Conservation (phyloP, 1,140 invertebrate species). For the Pomacea maculata region DNA sequence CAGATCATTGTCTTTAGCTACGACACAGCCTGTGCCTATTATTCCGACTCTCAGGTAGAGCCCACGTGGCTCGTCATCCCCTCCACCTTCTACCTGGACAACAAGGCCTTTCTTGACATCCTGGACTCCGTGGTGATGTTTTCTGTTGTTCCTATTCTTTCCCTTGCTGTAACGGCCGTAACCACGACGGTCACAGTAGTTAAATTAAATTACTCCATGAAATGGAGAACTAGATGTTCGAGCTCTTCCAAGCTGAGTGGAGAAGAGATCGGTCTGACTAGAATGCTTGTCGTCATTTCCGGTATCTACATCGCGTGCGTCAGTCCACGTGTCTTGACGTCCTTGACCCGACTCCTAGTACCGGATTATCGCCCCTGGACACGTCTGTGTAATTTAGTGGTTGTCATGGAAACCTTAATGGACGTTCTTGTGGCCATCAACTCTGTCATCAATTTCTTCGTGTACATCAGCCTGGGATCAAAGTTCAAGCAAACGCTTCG, state of each 20-base stretch:
- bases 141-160: background rate
- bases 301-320: constrained; percentile 12
- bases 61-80: background rate
- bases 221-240: background rate
- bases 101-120: background rate
- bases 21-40: background rate
- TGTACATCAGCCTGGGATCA: background rate
- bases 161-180: background rate
- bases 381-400: background rate
- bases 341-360: background rate
- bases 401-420: background rate
- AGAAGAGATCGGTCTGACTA: background rate
- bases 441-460: constrained; percentile 6
- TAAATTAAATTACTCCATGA: background rate
- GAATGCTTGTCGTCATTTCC: constrained; percentile 15
- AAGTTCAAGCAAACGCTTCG: background rate
- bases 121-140: background rate
- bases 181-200: constrained; percentile 5
- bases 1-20: background rate
- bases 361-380: constrained; percentile 4
- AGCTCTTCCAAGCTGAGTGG: background rate
- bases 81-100: background rate
- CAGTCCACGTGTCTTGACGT: background rate
- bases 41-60: background rate
- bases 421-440: background rate